phyloP scores from a whole-genome alignment of 2,113 vertebrate genomes.

The Martes martes region DNA sequence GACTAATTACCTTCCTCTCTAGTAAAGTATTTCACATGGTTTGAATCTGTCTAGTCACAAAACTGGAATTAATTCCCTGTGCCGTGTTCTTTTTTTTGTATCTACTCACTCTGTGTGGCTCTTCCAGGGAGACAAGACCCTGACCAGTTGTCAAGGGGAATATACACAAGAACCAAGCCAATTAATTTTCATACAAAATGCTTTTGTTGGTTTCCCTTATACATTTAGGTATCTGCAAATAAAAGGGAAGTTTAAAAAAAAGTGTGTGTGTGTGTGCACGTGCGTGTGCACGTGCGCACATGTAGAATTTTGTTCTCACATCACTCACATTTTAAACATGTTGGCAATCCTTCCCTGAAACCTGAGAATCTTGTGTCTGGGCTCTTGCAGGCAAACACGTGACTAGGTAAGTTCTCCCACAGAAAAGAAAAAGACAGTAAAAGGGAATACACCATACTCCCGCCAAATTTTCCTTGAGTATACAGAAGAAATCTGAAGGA shows the following conservation, averaged over 20 bases:
- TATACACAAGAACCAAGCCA: not conserved
- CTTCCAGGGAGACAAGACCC: not conserved
- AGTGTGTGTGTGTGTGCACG: too few relatives aligned
- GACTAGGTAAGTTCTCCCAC: not conserved
- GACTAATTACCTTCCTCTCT: not conserved
- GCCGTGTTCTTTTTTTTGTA: not conserved
- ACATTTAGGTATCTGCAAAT: not conserved
- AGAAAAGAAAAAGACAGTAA: conserved; percentile 9
- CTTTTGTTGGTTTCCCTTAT: not conserved
- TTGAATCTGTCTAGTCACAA: not conserved
- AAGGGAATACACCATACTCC: not conserved
- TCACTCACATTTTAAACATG: not conserved
- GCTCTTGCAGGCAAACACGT: not conserved
- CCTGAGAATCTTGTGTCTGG: not conserved
- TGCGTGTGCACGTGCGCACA: not conserved
- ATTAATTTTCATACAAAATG: conserved; percentile 6
- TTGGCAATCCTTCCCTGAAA: not conserved
- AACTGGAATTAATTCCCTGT: not conserved
- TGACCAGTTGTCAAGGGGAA: conserved; percentile 16
- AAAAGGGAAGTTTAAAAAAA: not conserved
- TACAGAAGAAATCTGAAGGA: not conserved
- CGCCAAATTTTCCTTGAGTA: not conserved
- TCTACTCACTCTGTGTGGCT: not conserved
- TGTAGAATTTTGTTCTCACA: not conserved
- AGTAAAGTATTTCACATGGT: conserved; percentile 7